A percentile compares a stretch with the other conserved stretches of the same genome.
These are phyloP conservation scores for Muscicapa adusta DNA, from an alignment of 2,113 vertebrate genomes.

Conservation along the genomic window DNA sequence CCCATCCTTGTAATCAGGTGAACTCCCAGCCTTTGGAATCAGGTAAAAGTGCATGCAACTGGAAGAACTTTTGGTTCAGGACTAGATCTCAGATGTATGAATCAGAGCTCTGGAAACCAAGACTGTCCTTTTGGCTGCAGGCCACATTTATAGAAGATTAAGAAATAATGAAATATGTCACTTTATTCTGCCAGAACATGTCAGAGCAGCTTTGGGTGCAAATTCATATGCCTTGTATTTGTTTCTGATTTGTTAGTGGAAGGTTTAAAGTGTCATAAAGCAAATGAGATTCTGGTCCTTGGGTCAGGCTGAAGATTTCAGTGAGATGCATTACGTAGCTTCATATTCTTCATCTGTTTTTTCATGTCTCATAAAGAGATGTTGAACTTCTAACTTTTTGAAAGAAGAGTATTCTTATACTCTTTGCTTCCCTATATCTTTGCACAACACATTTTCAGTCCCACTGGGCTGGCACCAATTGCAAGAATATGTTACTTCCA, in stretches of 20 bases:
- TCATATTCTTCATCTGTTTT: neutral
- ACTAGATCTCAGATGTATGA: neutral
- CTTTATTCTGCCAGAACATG: neutral
- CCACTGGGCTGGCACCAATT: slow-evolving; percentile 38
- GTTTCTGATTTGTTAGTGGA: neutral
- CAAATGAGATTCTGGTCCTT: neutral
- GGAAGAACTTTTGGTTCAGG: neutral
- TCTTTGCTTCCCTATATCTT: neutral
- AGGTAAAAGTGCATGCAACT: neutral
- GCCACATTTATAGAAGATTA: neutral
- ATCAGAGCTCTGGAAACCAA: neutral
- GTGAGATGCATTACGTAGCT: neutral
- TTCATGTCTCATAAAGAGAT: neutral
- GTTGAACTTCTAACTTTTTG: neutral
- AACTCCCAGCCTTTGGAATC: neutral
- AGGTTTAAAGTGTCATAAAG: neutral
- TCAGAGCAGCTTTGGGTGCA: neutral
- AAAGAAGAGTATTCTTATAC: neutral
- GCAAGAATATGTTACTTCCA: neutral
- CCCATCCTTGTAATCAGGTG: neutral
- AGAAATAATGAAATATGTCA: neutral
- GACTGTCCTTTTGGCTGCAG: neutral
- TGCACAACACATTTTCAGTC: slow-evolving; percentile 22
- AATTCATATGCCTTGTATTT: neutral
- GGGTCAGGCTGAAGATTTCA: neutral